phyloP scores from a whole-genome alignment of 2,888 invertebrate genomes.

The Eupeodes latifasciatus region DNA sequence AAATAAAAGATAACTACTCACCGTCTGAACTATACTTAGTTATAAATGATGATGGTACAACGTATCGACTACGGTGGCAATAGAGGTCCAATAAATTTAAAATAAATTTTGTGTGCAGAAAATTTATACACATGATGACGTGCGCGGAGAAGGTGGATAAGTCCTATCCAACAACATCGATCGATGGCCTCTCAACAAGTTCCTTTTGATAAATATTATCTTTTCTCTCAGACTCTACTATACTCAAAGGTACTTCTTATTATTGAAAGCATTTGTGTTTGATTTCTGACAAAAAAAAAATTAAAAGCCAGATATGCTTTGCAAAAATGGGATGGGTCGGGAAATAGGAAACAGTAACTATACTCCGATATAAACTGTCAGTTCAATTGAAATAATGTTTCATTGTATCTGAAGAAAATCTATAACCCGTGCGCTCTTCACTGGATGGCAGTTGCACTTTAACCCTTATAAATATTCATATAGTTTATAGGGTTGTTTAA shows the following conservation, averaged over 20 bases:
- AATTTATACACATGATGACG: constrained; percentile 3
- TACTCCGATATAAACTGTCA: no score
- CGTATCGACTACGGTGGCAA: constrained; percentile 36
- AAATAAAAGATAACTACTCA: background rate
- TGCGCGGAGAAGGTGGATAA: background rate
- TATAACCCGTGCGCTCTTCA: no score
- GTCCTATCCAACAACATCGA: background rate
- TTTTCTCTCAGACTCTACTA: background rate
- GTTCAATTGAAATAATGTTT: no score
- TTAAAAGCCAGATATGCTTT: background rate
- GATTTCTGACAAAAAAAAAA: background rate
- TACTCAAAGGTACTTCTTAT: background rate
- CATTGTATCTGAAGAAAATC: no score
- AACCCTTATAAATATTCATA: no score
- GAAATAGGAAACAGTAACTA: background rate
- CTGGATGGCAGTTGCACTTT: no score
- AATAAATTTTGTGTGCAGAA: constrained; percentile 64
- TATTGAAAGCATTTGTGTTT: background rate
- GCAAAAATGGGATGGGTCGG: background rate
- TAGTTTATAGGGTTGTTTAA: no score
- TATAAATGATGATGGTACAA: constrained; percentile 1
- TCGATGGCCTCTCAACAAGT: background rate
- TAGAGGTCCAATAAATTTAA: constrained; percentile 67
- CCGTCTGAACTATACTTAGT: background rate
- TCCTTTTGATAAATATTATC: constrained; percentile 13